Conservation (phyloP, 2,888 invertebrate species). For the Sminthurinus aureus region DNA sequence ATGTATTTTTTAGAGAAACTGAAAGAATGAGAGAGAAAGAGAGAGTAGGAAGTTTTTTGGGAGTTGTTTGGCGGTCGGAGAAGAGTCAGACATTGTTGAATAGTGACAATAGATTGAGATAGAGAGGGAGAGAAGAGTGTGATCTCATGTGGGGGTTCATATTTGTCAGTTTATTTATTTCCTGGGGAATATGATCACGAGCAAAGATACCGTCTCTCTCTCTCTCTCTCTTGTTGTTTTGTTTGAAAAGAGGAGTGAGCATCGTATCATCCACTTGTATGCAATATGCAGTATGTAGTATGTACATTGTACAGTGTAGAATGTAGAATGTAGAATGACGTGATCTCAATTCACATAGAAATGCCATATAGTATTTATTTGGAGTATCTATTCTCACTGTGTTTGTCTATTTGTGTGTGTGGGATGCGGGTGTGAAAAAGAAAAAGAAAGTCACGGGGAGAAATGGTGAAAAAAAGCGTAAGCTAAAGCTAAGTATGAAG, state of each 20-base stretch:
- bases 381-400: no score
- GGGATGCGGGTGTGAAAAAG: background rate
- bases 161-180: conserved; percentile 57
- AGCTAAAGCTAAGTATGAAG: no score
- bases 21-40: conserved; percentile 1
- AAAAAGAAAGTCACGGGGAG: background rate
- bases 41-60: conserved; percentile 6
- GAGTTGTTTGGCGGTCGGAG: conserved; percentile 11
- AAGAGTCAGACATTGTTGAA: conserved; percentile 39
- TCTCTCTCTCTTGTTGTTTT: background rate
- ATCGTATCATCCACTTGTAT: background rate
- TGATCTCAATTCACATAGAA: no score
- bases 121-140: conserved; percentile 25
- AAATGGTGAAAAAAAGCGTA: background rate
- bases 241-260: background rate
- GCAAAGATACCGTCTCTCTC: conserved; percentile 24
- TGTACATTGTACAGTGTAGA: background rate
- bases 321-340: no score
- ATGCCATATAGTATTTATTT: no score
- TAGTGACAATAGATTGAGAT: conserved; percentile 48
- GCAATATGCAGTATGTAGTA: background rate
- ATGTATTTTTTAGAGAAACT: background rate
- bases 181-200: conserved; percentile 52
- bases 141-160: conserved; percentile 52
- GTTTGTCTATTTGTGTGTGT: background rate